Evolutionary conservation across 2,113 vertebrate species (phyloP), one percentile per base, ranked within the genome.

Genomic region (Zosterops borbonicus): DNA sequence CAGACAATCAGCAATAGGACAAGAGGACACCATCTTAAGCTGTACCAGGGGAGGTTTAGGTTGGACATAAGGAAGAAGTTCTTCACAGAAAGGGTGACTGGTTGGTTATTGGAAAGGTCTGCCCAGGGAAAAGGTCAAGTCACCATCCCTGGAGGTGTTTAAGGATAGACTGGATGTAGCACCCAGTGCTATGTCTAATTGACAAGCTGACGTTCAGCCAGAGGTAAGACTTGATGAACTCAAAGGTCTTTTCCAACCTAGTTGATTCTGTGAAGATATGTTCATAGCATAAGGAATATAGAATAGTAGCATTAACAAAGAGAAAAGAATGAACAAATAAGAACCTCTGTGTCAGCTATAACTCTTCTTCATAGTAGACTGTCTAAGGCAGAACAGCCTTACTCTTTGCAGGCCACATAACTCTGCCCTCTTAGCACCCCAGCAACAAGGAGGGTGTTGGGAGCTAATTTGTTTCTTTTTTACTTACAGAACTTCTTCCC

Each of bases 1-100:
- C 16, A 50, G 11, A 8, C 20, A 2, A 2, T 42, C 35, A 59
- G 17, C 2, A 7, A 42, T 4, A 35, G 35, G 20, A 42, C 1
- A 31, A 59, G 18, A 50, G 35, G 12, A 25, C 20, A 67, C 22
- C 4, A 2, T 20, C 35, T 42, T 42, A 42, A 35, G 2, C 21
- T 67, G 44, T 1, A 0, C 0, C 37, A 68, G 25, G 13, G 16
- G 14, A 22, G 7, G 7, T 31, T 42, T 59, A 59, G 14, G 9
- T 21, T 42, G 22, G 5, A 50, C 28, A 44, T 33, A 27, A 68
- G 63, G 33, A 77, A 44, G 46, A 68, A 60, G 14, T 44, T 60
- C 11, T 60, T 69, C 53, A 37, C 14, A 25, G 13, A 59, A 68
- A 0, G 0, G 3, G 14, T 44, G 14, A 44, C 6, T 44, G 11